phyloP scores from a whole-genome alignment of 2,888 invertebrate species.

The Pycnomerus fuliginosus region DNA sequence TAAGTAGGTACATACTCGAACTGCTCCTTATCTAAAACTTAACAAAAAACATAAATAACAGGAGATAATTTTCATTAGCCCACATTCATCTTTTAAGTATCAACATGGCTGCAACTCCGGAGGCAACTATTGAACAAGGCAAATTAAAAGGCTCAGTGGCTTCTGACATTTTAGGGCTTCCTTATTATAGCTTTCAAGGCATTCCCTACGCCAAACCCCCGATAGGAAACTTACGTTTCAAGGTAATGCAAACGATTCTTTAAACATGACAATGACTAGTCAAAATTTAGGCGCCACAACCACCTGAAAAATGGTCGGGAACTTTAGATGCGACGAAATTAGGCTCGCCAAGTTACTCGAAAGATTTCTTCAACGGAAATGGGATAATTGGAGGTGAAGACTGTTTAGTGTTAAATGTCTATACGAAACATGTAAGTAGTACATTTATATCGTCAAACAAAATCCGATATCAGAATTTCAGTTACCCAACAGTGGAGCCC shows the following conservation, averaged over 20 bases:
- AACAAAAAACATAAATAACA: too few relatives aligned
- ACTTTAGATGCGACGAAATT: slow-evolving; percentile 34
- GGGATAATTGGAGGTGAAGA: slow-evolving; percentile 41
- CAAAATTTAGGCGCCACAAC: slow-evolving; percentile 31
- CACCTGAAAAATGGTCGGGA: slow-evolving; percentile 34
- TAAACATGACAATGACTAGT: not conserved
- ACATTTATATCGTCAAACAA: not conserved
- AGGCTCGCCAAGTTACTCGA: slow-evolving; percentile 31
- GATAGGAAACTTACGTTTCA: slow-evolving; percentile 45
- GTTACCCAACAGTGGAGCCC: slow-evolving; percentile 1
- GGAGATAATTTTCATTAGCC: too few relatives aligned
- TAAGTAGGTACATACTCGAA: too few relatives aligned
- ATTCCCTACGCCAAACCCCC: slow-evolving; percentile 51
- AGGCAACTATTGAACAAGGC: slow-evolving; percentile 30
- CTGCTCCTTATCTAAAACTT: too few relatives aligned
- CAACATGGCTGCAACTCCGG: too few relatives aligned
- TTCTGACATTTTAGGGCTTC: slow-evolving; percentile 36
- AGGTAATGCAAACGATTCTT: slow-evolving; percentile 33
- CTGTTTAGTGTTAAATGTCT: slow-evolving; percentile 43
- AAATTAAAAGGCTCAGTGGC: slow-evolving; percentile 38
- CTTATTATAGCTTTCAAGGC: slow-evolving; percentile 45
- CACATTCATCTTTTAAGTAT: too few relatives aligned
- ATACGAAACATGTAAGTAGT: slow-evolving; percentile 25
- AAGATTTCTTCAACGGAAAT: slow-evolving; percentile 28
- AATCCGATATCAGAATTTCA: not conserved